These are phyloP conservation scores for Lagria hirta DNA, from an alignment of 2,888 invertebrate genomes.

Conservation along the genomic window DNA sequence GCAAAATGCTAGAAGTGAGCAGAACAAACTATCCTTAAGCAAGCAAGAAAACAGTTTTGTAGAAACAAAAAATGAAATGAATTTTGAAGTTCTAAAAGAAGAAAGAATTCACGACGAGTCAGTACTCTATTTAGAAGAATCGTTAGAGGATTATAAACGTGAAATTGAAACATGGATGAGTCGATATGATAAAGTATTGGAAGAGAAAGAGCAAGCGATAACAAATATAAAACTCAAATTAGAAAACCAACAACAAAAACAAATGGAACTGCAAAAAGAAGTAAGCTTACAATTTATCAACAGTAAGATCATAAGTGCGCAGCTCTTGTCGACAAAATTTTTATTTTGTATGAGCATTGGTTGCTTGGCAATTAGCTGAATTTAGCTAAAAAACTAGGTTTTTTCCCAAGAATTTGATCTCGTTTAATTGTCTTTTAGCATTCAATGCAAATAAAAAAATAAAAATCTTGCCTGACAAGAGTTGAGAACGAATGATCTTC, in stretches of 20 bases:
- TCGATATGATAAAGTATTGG: slow-evolving; percentile 49
- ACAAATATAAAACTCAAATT: slow-evolving; percentile 49
- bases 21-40: slow-evolving; percentile 41
- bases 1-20: slow-evolving; percentile 52
- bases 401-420: too few relatives aligned
- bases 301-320: background rate
- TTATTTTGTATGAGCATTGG: too few relatives aligned
- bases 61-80: slow-evolving; percentile 40
- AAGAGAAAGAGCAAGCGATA: slow-evolving; percentile 47
- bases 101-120: slow-evolving; percentile 48
- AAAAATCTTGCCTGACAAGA: too few relatives aligned
- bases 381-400: too few relatives aligned
- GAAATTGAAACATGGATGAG: slow-evolving; percentile 49
- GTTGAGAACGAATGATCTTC: too few relatives aligned
- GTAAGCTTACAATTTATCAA: slow-evolving; percentile 34
- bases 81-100: slow-evolving; percentile 48
- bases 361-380: too few relatives aligned
- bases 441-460: too few relatives aligned
- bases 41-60: slow-evolving; percentile 42
- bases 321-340: too few relatives aligned
- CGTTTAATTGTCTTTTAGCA: too few relatives aligned
- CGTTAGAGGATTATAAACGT: slow-evolving; percentile 46
- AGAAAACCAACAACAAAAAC: slow-evolving; percentile 43
- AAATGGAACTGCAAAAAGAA: slow-evolving; percentile 43
- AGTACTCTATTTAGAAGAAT: slow-evolving; percentile 17